Evolutionary conservation across 2,888 invertebrate genomes (phyloP).

Genomic region (Leptopilina syphax): DNA sequence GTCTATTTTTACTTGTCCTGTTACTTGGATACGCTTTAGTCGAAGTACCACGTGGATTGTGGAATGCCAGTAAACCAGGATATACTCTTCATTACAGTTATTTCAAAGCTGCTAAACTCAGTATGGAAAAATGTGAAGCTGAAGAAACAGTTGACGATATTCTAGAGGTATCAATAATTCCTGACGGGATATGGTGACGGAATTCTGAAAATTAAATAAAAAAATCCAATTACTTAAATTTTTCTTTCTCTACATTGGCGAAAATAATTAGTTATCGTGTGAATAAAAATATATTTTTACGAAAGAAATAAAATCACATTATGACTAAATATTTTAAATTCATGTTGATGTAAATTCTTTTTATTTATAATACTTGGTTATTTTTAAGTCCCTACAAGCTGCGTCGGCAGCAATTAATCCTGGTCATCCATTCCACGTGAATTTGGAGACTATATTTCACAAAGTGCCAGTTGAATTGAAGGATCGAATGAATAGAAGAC

Average conservation of each 20-base stretch:
- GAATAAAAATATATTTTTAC: no score
- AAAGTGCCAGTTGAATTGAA: conserved; percentile 90
- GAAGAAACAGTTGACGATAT: conserved; percentile 98
- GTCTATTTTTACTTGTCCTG: conserved; percentile 94
- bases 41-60: conserved; percentile 94
- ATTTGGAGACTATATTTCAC: conserved; percentile 92
- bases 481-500: conserved; percentile 85
- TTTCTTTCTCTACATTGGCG: neutral
- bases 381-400: conserved; percentile 87
- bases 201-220: neutral
- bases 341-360: neutral
- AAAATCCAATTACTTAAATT: neutral
- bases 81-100: conserved; percentile 91
- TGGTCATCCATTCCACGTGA: conserved; percentile 85
- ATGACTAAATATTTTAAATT: neutral
- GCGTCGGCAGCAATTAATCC: conserved; percentile 87
- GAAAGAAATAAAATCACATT: no score
- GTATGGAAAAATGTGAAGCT: conserved; percentile 96
- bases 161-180: conserved; percentile 84
- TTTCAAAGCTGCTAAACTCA: conserved; percentile 95
- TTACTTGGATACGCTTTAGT: conserved; percentile 97
- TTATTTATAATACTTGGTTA: neutral
- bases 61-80: conserved; percentile 92
- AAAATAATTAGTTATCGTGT: neutral
- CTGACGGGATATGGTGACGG: neutral